Conservation (phyloP, 2,113 vertebrate genomes). For the Oreochromis spilurus region DNA sequence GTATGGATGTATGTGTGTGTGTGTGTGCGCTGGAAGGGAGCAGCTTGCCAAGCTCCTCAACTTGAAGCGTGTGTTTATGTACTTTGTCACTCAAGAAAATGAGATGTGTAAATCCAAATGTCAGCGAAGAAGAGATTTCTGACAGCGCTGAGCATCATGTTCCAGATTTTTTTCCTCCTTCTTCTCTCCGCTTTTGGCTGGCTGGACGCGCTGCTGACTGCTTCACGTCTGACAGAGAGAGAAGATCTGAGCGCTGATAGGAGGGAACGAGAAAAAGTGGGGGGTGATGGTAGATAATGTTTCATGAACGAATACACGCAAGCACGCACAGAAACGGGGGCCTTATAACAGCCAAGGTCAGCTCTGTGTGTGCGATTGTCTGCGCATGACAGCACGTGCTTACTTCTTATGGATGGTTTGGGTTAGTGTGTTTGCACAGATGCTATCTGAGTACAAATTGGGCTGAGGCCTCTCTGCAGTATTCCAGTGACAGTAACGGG, state of each 20-base stretch:
- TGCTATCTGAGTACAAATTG: constrained; percentile 15
- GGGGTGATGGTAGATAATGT: background rate
- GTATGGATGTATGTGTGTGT: constrained; percentile 4
- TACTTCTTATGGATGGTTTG: background rate
- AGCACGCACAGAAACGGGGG: background rate
- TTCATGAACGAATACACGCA: background rate
- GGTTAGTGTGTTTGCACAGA: background rate
- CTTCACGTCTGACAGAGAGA: constrained; percentile 30
- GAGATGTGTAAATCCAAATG: constrained; percentile 70
- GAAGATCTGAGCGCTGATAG: constrained; percentile 13
- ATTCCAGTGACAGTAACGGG: constrained; percentile 26
- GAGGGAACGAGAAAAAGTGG: background rate
- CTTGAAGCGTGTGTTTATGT: constrained; percentile 69
- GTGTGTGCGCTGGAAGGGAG: background rate
- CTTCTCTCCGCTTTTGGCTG: constrained; percentile 27
- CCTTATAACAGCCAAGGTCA: constrained; percentile 23
- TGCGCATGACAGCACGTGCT: background rate
- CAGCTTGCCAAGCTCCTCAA: constrained; percentile 50
- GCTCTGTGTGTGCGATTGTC: background rate
- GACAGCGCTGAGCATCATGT: constrained; percentile 38
- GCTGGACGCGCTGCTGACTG: constrained; percentile 52
- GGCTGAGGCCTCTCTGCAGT: constrained; percentile 25
- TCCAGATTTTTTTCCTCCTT: constrained; percentile 26
- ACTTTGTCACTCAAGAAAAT: constrained; percentile 72
- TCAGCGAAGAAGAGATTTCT: constrained; percentile 52